Conservation (phyloP, 2,113 vertebrate species). For the Esox niger region DNA sequence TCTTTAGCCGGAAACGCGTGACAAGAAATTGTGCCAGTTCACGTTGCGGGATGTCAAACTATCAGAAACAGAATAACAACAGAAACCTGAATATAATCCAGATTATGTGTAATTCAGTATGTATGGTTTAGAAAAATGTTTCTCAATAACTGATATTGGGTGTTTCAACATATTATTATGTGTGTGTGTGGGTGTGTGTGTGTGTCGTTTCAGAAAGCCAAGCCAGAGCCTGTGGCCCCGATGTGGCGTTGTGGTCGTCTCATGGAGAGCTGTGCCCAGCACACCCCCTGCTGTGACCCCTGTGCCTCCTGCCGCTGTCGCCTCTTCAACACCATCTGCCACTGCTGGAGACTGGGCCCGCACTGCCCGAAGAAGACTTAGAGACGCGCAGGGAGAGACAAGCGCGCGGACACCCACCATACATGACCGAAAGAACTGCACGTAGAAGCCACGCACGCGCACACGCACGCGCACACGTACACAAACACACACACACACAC, state of each 20-base stretch:
- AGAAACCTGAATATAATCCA: no score
- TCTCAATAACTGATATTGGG: background rate
- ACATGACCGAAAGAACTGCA: background rate
- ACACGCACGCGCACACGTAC: no score
- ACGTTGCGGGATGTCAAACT: no score
- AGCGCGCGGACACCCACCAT: background rate
- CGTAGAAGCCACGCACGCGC: slow-evolving; percentile 1
- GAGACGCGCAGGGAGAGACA: background rate
- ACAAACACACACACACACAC: slow-evolving; percentile 2
- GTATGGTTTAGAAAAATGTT: no score
- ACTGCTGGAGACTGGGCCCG: slow-evolving; percentile 69
- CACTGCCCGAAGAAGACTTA: slow-evolving; percentile 63
- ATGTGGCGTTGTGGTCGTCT: slow-evolving; percentile 56
- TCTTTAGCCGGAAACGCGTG: no score
- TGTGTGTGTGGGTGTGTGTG: no score
- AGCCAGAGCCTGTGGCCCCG: slow-evolving; percentile 14
- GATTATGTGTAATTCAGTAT: background rate
- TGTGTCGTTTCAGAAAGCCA: slow-evolving; percentile 46
- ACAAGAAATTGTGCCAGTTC: no score
- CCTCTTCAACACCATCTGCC: slow-evolving; percentile 76
- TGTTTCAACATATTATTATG: background rate
- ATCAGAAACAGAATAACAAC: no score
- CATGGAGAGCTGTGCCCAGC: slow-evolving; percentile 65
- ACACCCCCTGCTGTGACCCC: slow-evolving; percentile 67
- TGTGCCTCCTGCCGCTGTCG: slow-evolving; percentile 74